These are phyloP conservation scores for Rhinoraja longicauda DNA, from an alignment of 2,797 vertebrate genomes.

Conservation along the genomic window DNA sequence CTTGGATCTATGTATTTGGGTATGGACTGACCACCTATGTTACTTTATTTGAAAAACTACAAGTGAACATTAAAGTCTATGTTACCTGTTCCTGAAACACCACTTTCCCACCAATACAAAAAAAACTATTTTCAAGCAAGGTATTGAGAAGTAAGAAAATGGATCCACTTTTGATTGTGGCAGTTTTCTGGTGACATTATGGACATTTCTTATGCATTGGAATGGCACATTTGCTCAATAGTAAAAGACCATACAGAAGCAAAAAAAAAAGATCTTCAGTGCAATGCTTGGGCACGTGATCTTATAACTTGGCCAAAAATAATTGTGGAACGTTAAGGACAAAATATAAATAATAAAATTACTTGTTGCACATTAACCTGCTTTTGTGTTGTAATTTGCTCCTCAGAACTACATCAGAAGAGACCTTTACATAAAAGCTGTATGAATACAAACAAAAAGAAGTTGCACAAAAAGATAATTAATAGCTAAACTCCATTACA, in stretches of 20 bases:
- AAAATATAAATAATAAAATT: not conserved
- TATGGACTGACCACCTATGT: not conserved
- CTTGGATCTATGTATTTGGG: not conserved
- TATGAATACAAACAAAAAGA: not conserved
- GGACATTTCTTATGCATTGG: not conserved
- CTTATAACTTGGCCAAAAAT: not conserved
- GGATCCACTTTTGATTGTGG: not conserved
- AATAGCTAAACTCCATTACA: not conserved
- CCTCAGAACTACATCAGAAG: not conserved
- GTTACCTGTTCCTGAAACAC: not conserved
- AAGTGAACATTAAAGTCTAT: not conserved
- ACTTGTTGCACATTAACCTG: slow-evolving; percentile 19
- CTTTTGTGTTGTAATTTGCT: not conserved
- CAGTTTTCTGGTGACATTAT: not conserved
- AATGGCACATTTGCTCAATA: not conserved
- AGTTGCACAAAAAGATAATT: not conserved
- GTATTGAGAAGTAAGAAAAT: not conserved
- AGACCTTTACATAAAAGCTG: not conserved
- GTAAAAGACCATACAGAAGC: not conserved
- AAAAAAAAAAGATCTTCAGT: not conserved
- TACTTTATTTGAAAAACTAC: not conserved
- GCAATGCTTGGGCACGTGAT: not conserved
- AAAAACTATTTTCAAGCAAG: not conserved
- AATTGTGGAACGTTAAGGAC: not conserved
- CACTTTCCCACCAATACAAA: not conserved